These are phyloP conservation scores for Cydia fagiglandana DNA, from an alignment of 1,140 invertebrate genomes.

Conservation along the genomic window DNA sequence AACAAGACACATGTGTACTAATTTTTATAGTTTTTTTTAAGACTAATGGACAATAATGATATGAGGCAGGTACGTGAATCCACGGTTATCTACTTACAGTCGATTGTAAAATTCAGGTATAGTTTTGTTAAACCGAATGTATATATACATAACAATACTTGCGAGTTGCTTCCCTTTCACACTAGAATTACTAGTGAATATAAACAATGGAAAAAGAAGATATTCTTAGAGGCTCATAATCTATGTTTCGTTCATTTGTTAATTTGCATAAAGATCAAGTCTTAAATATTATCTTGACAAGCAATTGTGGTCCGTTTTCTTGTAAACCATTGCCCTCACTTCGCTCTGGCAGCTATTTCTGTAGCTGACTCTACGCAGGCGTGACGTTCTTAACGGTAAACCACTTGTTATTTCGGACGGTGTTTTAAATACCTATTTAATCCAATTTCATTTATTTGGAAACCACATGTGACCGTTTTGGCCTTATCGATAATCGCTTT, in stretches of 20 bases:
- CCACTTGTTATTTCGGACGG: neutral
- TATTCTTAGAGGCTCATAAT: no score
- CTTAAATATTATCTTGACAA: no score
- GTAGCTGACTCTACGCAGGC: neutral
- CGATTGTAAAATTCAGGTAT: neutral
- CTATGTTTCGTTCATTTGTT: no score
- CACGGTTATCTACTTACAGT: neutral
- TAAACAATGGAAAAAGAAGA: no score
- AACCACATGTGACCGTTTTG: neutral
- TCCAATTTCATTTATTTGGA: neutral
- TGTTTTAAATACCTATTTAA: neutral
- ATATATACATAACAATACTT: no score
- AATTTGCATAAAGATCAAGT: no score
- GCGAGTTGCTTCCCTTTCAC: no score
- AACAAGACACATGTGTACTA: neutral
- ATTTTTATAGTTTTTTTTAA: neutral
- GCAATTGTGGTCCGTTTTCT: no score
- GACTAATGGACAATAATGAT: neutral
- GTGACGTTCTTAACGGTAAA: neutral
- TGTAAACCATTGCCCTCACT: neutral
- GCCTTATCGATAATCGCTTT: slow-evolving; percentile 8
- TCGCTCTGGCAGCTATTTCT: neutral
- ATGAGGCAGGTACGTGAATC: neutral
- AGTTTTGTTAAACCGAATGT: no score
- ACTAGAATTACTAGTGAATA: no score